phyloP scores from a whole-genome alignment of 2,113 vertebrate genomes.

The Acanthisitta chloris region DNA sequence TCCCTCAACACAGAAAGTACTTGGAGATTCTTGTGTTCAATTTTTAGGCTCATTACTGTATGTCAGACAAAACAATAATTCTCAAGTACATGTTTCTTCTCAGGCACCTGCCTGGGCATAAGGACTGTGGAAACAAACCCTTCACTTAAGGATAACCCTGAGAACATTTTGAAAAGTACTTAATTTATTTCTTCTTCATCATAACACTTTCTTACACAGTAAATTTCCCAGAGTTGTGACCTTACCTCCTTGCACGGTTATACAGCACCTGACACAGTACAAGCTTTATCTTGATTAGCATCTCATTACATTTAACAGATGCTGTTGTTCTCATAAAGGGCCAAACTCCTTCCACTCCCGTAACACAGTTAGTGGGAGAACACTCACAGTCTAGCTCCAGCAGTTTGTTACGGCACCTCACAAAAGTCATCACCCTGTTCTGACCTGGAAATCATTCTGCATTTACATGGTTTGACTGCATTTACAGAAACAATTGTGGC shows the following conservation, averaged over 20 bases:
- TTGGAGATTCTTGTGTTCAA: background rate
- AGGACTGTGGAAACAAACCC: background rate
- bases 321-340: background rate
- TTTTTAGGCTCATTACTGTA: background rate
- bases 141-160: background rate
- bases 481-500: background rate
- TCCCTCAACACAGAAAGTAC: background rate
- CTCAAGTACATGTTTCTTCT: background rate
- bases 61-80: background rate
- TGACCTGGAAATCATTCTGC: background rate
- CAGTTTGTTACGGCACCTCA: background rate
- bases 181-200: background rate
- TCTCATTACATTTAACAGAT: slow-evolving; percentile 38
- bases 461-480: background rate
- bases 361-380: background rate
- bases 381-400: background rate
- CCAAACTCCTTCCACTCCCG: background rate
- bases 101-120: background rate
- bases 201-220: background rate
- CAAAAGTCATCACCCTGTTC: background rate
- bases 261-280: background rate
- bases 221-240: background rate
- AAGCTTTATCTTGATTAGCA: slow-evolving; percentile 10
- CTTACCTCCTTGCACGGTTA: background rate
- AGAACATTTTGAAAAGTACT: background rate